Evolutionary conservation across 2,888 invertebrate species (phyloP).

Genomic region (Acleris emargana): DNA sequence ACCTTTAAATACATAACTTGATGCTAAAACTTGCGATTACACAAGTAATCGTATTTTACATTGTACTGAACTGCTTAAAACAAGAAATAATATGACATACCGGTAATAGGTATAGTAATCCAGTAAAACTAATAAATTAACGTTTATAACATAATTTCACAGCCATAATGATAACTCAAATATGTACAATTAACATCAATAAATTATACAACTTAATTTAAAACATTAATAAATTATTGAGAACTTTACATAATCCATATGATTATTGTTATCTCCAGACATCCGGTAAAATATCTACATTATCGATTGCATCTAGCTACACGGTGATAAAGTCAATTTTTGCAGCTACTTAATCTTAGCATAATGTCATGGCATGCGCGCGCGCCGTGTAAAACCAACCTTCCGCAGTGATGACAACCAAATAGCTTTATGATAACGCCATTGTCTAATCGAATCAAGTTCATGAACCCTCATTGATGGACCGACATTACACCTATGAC

Average conservation of each 20-base stretch:
- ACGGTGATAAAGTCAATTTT: constrained; percentile 3
- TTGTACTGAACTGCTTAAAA: no score
- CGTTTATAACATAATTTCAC: constrained; percentile 18
- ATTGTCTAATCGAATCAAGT: no score
- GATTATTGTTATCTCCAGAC: constrained; percentile 18
- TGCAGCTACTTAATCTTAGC: constrained; percentile 16
- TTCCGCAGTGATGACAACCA: not conserved
- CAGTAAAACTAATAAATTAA: constrained; percentile 1
- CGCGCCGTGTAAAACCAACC: not conserved
- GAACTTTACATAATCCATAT: not conserved
- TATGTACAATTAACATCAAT: constrained; percentile 15
- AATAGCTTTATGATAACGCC: not conserved
- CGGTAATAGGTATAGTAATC: not conserved
- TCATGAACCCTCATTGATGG: no score
- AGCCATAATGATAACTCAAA: constrained; percentile 18
- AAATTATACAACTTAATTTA: constrained; percentile 9
- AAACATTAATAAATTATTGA: not conserved
- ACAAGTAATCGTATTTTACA: no score
- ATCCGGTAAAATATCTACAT: not conserved
- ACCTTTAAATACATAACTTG: constrained; percentile 9
- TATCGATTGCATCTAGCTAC: constrained; percentile 20
- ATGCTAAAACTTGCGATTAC: not conserved
- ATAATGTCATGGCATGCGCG: constrained; percentile 24
- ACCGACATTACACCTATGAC: no score
- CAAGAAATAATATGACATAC: no score